phyloP scores from a whole-genome alignment of 2,888 invertebrate species.

The Tupiocoris notatus region DNA sequence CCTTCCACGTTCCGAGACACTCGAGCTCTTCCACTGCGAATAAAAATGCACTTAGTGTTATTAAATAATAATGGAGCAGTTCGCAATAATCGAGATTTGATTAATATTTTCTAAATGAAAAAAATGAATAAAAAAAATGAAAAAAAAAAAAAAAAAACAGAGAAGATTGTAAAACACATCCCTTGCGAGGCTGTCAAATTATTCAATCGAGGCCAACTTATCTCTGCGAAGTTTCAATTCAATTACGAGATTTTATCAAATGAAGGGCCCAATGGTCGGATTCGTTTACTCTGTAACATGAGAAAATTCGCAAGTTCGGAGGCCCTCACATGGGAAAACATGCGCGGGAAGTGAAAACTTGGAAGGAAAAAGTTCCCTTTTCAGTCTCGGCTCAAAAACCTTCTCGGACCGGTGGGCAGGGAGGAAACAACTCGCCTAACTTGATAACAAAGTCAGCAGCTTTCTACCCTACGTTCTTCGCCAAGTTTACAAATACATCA shows the following conservation, averaged over 20 bases:
- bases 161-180: too few species aligned
- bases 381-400: slow-evolving; percentile 5
- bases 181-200: background rate
- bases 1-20: slow-evolving; percentile 81
- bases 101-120: too few species aligned
- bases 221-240: background rate
- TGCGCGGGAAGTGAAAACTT: background rate
- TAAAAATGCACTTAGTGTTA: background rate
- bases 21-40: slow-evolving; percentile 72
- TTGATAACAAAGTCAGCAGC: slow-evolving; percentile 24
- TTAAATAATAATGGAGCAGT: too few species aligned
- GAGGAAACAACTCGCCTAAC: slow-evolving; percentile 14
- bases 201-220: background rate
- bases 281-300: too few species aligned
- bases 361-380: background rate
- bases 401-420: background rate
- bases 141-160: too few species aligned
- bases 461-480: background rate
- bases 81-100: too few species aligned
- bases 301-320: too few species aligned
- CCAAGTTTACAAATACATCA: slow-evolving; percentile 7
- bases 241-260: too few species aligned
- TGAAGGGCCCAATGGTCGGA: too few species aligned
- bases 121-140: too few species aligned
- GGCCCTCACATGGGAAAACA: too few species aligned